Conservation (phyloP, 2,888 invertebrate genomes). For the Hydropsyche betteni region DNA sequence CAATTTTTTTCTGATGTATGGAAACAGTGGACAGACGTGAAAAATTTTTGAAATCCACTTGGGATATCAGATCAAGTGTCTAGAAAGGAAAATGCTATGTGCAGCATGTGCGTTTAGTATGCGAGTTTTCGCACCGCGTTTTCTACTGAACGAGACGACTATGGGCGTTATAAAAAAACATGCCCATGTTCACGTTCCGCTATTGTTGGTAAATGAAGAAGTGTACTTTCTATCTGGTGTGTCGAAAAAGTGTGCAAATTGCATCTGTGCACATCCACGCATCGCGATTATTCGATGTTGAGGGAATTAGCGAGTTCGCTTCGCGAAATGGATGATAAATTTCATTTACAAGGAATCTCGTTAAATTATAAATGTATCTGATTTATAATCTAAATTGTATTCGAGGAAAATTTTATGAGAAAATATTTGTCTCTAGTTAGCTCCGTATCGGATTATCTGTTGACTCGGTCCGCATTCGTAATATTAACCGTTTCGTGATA, state of each 20-base stretch:
- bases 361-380: no score
- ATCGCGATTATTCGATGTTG: neutral
- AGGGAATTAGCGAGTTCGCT: no score
- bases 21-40: neutral
- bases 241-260: slow-evolving; percentile 33
- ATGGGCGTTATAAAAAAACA: slow-evolving; percentile 18
- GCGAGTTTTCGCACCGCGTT: slow-evolving; percentile 36
- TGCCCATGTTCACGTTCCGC: slow-evolving; percentile 42
- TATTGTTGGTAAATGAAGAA: slow-evolving; percentile 44
- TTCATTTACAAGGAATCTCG: no score
- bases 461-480: neutral
- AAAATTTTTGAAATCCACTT: slow-evolving; percentile 19
- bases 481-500: slow-evolving; percentile 20
- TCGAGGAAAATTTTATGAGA: no score
- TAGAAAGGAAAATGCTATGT: slow-evolving; percentile 49
- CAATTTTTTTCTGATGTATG: no score
- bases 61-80: slow-evolving; percentile 32
- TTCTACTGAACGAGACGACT: slow-evolving; percentile 40
- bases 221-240: slow-evolving; percentile 41
- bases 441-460: no score
- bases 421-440: no score
- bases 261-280: slow-evolving; percentile 15
- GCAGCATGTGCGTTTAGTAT: slow-evolving; percentile 31
- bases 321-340: no score
- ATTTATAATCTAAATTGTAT: no score